Conservation (phyloP, 2,888 invertebrate species). For the Unio pictorum region DNA sequence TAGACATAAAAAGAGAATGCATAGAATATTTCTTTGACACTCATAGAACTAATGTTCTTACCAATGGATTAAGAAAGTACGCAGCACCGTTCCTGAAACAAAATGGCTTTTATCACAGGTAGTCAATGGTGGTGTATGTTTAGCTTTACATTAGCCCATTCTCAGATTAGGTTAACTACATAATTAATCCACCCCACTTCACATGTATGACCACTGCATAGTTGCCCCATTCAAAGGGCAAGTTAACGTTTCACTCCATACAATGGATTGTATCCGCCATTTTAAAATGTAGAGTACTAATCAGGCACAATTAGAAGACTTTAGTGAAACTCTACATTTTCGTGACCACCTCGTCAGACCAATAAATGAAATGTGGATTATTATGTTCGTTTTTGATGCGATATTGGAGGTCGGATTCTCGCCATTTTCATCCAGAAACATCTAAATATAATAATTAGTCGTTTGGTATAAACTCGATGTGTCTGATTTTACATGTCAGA, state of each 20-base stretch:
- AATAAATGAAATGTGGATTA: too few species aligned
- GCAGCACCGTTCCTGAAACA: conserved; percentile 34
- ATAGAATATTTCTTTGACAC: conserved; percentile 40
- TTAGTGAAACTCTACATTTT: too few species aligned
- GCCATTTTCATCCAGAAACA: too few species aligned
- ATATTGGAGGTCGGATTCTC: too few species aligned
- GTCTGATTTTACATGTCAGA: too few species aligned
- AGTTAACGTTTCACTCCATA: conserved; percentile 43
- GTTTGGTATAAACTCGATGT: too few species aligned
- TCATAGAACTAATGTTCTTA: conserved; percentile 40
- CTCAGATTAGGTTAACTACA: conserved; percentile 25
- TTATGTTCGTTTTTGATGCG: too few species aligned
- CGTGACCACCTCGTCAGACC: too few species aligned
- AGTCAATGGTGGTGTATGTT: conserved; percentile 41
- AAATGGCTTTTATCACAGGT: conserved; percentile 32
- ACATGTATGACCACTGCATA: conserved; percentile 31
- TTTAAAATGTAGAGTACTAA: background rate
- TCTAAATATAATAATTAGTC: too few species aligned
- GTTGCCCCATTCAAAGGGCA: conserved; percentile 49
- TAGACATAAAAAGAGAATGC: conserved; percentile 45
- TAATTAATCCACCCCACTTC: conserved; percentile 24
- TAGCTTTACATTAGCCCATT: conserved; percentile 54
- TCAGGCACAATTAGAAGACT: too few species aligned
- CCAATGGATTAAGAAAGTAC: conserved; percentile 34
- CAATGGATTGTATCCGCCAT: background rate